A percentile compares a stretch with the other conserved stretches of the same genome.
phyloP scores from a whole-genome alignment of 1,140 invertebrate species.

The Acromyrmex charruanus region DNA sequence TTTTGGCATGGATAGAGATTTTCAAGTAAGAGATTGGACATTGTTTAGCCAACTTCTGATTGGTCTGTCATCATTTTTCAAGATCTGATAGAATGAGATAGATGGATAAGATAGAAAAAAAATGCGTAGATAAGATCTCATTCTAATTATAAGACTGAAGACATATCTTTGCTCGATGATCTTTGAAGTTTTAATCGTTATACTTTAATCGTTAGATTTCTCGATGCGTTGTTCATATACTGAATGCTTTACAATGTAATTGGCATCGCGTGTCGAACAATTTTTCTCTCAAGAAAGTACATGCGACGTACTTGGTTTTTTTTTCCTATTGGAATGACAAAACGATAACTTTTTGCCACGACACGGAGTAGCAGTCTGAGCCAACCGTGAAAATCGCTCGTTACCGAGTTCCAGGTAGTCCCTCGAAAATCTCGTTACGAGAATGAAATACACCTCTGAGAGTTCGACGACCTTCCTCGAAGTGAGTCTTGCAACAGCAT shows the following conservation, averaged over 20 bases:
- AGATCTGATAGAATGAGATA: too few relatives aligned
- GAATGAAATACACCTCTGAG: conserved; percentile 60
- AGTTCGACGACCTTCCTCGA: conserved; percentile 50
- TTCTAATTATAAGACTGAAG: too few relatives aligned
- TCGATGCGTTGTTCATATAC: not conserved
- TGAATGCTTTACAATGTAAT: conserved; percentile 3
- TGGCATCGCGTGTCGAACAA: not conserved
- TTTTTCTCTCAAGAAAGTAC: not conserved
- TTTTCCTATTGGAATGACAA: conserved; percentile 16
- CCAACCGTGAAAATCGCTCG: conserved; percentile 70
- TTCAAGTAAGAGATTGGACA: too few relatives aligned
- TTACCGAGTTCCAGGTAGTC: conserved; percentile 62
- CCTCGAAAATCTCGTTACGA: conserved; percentile 70
- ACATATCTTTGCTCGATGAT: too few relatives aligned
- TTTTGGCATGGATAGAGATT: too few relatives aligned
- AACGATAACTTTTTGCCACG: conserved; percentile 35
- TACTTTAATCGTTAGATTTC: not conserved
- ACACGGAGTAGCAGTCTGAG: conserved; percentile 40
- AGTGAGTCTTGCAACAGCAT: conserved; percentile 37
- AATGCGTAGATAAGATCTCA: too few relatives aligned
- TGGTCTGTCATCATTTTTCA: too few relatives aligned
- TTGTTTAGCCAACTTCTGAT: too few relatives aligned
- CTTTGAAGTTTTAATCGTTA: not conserved
- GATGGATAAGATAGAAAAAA: too few relatives aligned
- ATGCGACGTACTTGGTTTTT: not conserved